Evolutionary conservation across 2,797 vertebrate species (phyloP).

Genomic region (Bryconaethiops microstoma): DNA sequence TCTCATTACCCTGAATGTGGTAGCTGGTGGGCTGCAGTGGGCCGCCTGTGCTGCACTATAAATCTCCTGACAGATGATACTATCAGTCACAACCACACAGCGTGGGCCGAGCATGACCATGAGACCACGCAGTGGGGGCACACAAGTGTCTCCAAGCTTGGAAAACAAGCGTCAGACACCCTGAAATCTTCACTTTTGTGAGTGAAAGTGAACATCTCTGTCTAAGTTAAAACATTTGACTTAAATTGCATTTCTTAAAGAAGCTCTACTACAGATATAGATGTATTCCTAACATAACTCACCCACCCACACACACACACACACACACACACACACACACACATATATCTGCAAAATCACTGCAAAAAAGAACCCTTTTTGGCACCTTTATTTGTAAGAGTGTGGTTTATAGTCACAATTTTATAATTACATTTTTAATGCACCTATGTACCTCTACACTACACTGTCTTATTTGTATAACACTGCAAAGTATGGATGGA

Average conservation of each 20-base stretch:
- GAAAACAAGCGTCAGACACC: conserved; percentile 4
- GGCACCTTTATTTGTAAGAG: too few species aligned
- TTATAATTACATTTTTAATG: not conserved
- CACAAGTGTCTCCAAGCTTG: not conserved
- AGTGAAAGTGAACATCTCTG: conserved; percentile 4
- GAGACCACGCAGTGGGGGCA: not conserved
- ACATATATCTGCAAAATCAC: too few species aligned
- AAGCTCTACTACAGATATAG: not conserved
- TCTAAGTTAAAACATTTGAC: conserved; percentile 1
- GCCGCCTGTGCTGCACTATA: not conserved
- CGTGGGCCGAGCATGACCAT: too few species aligned
- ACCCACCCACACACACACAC: too few species aligned
- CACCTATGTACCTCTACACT: not conserved
- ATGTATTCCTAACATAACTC: too few species aligned
- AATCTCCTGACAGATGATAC: conserved; percentile 38
- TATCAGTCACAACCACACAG: conserved; percentile 27
- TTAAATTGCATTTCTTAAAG: conserved; percentile 1
- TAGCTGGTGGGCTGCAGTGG: conserved; percentile 25
- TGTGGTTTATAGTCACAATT: too few species aligned
- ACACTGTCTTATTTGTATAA: not conserved
- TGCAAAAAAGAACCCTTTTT: too few species aligned
- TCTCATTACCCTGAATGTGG: conserved; percentile 33
- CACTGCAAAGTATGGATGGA: conserved; percentile 12
- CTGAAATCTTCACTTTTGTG: not conserved
- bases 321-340: too few species aligned